Base-by-base conservation (phyloP, 2,888 invertebrate species). In the Stratiomys singularior region DNA sequence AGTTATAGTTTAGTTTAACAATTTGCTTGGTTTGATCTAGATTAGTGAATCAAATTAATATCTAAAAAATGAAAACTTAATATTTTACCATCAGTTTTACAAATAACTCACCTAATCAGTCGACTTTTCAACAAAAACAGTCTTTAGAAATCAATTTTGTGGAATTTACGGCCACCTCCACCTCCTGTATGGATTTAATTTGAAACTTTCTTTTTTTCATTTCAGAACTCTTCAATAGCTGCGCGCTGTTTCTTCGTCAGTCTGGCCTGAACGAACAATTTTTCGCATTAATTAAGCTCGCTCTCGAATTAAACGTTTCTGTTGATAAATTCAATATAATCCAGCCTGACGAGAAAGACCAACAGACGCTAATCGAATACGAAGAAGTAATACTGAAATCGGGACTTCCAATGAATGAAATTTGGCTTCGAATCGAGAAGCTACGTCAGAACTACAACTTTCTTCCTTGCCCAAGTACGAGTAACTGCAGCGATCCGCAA, bases 381-480 rank as follows among this genome's bases (percentile, higher is more conserved):
- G 92, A 93, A 84, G 92, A 92, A 82, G 85, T 90, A 1, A 89
- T 92, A 67, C 84, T 92, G 74, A 88, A 86, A 47, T 90, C 91
- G 71, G 91, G 92, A 71, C 87, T 95, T 83, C 94, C 94, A 28
- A 87, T 92, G 83, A 90, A 91, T 83, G 91, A 92, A 81, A 88
- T 94, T 80, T 95, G 94, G 95, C 87, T 92, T 81, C 90, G 94
- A 79, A 90, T 92, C 78, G 94, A 94, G 86, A 91, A 91, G 13
- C 87, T 93, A 76, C 89, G 94, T n/a, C 93, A 92, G 82, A 90
- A 91, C 21, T 91, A 90, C 82, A 92, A 92, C 86, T 94, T 93
- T 90, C 88, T 93, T 47, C 91, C 93, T 1, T 85, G 84, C 77
- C 88, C 86, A 23, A 83, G 86, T 47, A 83, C 87, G n/a, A 88